phyloP scores from a whole-genome alignment of 2,797 vertebrate species.

The Mormyrops boulengeri region DNA sequence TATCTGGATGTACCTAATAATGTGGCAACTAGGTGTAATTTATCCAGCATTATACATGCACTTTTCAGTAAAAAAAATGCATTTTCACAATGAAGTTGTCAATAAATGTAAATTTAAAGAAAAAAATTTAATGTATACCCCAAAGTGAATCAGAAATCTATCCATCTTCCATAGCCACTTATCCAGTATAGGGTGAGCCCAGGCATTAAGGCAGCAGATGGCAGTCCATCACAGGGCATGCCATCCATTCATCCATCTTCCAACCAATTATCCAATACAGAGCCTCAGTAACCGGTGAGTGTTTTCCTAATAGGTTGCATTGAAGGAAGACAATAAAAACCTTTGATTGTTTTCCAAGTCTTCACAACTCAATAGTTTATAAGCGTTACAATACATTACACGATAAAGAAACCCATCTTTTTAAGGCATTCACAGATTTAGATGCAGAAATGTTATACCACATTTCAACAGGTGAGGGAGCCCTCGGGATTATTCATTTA shows the following conservation, averaged over 20 bases:
- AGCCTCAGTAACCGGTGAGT: neutral
- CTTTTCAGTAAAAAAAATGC: neutral
- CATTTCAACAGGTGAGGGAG: neutral
- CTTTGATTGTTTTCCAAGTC: neutral
- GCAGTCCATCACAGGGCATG: neutral
- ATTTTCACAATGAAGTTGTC: neutral
- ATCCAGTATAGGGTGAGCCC: neutral
- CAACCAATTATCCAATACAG: neutral
- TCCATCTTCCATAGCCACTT: neutral
- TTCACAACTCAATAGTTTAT: neutral
- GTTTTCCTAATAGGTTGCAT: neutral
- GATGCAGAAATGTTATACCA: neutral
- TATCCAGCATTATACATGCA: neutral
- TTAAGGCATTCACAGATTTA: neutral
- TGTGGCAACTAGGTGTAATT: neutral
- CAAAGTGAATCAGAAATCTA: neutral
- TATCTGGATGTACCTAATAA: neutral
- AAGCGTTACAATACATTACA: neutral
- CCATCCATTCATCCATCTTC: neutral
- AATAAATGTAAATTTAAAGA: neutral
- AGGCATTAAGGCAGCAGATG: neutral
- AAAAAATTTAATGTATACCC: neutral
- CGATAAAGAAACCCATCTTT: neutral
- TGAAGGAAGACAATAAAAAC: neutral
- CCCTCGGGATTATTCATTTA: neutral